Conservation (phyloP, 2,888 invertebrate species). For the Brachynemurus nebulosus region DNA sequence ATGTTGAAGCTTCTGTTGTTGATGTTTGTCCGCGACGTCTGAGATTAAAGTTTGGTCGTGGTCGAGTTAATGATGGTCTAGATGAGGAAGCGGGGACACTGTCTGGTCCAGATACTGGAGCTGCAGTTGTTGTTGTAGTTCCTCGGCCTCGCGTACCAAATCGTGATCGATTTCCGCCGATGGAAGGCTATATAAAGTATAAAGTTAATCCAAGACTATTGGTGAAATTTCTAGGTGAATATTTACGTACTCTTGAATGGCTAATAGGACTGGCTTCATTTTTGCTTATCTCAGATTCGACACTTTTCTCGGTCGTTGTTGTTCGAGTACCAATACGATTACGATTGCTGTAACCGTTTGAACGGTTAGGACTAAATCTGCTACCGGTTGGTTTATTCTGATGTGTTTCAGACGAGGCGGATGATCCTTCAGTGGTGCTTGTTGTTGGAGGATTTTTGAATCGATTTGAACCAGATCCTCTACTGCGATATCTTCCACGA, state of each 20-base stretch:
- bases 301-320: conserved; percentile 26
- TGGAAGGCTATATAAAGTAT: conserved; percentile 24
- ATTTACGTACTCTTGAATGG: conserved; percentile 23
- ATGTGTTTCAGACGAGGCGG: neutral
- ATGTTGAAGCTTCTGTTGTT: conserved; percentile 21
- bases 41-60: conserved; percentile 33
- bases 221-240: neutral
- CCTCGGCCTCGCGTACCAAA: conserved; percentile 26
- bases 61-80: conserved; percentile 31
- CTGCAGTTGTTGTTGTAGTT: conserved; percentile 27
- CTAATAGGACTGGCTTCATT: conserved; percentile 31
- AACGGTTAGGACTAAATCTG: conserved; percentile 26
- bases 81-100: conserved; percentile 20
- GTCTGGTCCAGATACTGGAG: conserved; percentile 26
- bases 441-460: conserved; percentile 18
- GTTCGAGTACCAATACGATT: conserved; percentile 29
- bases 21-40: conserved; percentile 27
- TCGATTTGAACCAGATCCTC: conserved; percentile 1
- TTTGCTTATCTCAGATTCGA: conserved; percentile 27
- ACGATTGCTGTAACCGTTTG: conserved; percentile 34
- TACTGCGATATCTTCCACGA: neutral
- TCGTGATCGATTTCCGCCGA: conserved; percentile 23
- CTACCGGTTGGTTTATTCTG: no score
- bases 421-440: conserved; percentile 25
- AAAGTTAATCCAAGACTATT: conserved; percentile 1